These are phyloP conservation scores for Momotus momota DNA, from an alignment of 2,797 vertebrate species.

Conservation along the genomic window DNA sequence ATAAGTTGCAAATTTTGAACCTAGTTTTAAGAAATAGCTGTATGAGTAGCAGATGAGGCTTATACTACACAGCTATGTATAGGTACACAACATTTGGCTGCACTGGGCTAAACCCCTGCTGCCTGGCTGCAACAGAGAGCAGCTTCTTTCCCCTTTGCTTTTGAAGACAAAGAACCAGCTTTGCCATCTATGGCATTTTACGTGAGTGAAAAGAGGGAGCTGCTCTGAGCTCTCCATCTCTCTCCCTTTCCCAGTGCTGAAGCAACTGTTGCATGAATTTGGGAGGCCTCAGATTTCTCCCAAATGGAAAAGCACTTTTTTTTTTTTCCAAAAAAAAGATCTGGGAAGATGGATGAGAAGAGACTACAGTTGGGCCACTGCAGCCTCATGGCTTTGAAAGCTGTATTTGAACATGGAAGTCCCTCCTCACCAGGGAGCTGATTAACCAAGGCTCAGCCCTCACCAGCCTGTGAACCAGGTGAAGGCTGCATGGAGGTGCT, in stretches of 20 bases:
- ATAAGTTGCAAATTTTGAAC: background rate
- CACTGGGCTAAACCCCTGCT: background rate
- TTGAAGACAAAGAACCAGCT: background rate
- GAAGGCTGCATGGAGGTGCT: background rate
- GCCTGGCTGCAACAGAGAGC: background rate
- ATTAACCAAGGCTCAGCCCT: background rate
- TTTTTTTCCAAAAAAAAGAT: background rate
- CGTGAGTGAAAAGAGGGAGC: background rate
- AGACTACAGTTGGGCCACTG: background rate
- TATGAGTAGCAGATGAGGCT: accelerated
- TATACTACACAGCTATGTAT: background rate
- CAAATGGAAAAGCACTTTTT: background rate
- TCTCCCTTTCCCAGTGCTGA: background rate
- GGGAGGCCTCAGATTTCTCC: background rate
- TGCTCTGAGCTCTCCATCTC: background rate
- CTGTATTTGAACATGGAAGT: background rate
- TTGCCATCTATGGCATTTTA: background rate
- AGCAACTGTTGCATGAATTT: background rate
- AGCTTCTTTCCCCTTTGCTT: background rate
- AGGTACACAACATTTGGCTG: background rate
- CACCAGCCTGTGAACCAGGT: background rate
- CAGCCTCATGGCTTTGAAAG: background rate
- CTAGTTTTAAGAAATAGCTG: background rate
- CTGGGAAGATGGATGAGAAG: background rate
- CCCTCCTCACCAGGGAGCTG: background rate